Evolutionary conservation across 1,140 invertebrate species (phyloP), one percentile per base, ranked within the genome.

Genomic region (Physella acuta): DNA sequence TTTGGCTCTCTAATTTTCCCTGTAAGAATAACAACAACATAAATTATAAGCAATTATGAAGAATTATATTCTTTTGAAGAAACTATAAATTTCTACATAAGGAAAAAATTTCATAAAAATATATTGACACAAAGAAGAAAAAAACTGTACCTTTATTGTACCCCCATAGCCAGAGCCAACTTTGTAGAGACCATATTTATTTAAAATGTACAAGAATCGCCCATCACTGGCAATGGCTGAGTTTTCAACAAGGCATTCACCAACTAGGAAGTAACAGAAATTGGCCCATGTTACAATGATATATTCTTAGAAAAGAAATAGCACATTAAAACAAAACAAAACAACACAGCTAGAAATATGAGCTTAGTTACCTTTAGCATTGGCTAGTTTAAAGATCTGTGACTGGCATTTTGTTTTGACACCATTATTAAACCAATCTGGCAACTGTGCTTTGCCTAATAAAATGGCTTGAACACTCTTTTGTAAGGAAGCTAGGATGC

Each of bases 131-230:
- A 30, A 36, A 34, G n/a, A 33, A 39, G 16, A 0, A 28, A 55
- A 14, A 64, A 5, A 71, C 14, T 51, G n/a, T 73, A 85, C 94
- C 86, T 92, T 92, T 71, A 94, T 89, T 16, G 94, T 95, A 73
- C 92, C 93, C 49, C 92, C 91, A 85, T 94, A 96, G 26, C 95
- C 95, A 73, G 94, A 94, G 8, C 95, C 95, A 75, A 98, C 90
- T 87, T 97, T 97, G 56, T 96, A 86, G 11, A 93, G 91, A 78
- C 89, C 91, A 55, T 76, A 70, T 0, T 90, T 89, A 76, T 89
- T 91, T 78, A 91, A 90, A 3, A 97, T 83, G 84, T 94, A 97
- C 31, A 98, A 86, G 84, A 90, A 95, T 73, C 90, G 90, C 30
- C 95, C 95, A 86, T 97, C 94, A 79, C 92, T 93, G 3, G 90